These are phyloP conservation scores for Ypsolopha sequella DNA, from an alignment of 2,888 invertebrate genomes.

Conservation along the genomic window DNA sequence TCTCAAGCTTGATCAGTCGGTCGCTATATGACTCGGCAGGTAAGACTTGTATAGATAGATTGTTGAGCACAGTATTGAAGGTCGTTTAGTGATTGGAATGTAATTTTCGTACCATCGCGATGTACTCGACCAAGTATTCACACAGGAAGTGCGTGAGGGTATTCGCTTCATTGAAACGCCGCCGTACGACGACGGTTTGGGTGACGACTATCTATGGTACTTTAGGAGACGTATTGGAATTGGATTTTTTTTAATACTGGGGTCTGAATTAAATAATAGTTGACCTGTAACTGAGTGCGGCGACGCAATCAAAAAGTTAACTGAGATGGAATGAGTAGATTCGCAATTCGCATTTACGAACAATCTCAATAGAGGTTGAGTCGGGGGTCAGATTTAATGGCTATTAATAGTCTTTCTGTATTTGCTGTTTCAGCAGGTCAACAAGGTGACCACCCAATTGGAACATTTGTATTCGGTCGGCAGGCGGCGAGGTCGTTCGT, in stretches of 20 bases:
- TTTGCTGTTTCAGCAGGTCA: no score
- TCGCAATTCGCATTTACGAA: no score
- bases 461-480: slow-evolving; percentile 55
- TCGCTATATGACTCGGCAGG: slow-evolving; percentile 2
- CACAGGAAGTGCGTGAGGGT: slow-evolving; percentile 60
- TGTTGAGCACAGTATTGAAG: neutral
- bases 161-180: slow-evolving; percentile 45
- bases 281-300: no score
- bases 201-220: slow-evolving; percentile 9
- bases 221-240: no score
- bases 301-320: no score
- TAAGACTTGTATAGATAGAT: neutral
- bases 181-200: slow-evolving; percentile 20
- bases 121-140: slow-evolving; percentile 29
- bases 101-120: slow-evolving; percentile 19
- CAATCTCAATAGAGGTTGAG: no score
- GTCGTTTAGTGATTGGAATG: slow-evolving; percentile 11
- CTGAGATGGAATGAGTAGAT: no score
- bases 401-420: no score
- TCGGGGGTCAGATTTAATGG: no score
- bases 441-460: slow-evolving; percentile 15
- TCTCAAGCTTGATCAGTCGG: slow-evolving; percentile 35
- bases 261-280: no score
- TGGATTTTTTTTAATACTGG: no score
- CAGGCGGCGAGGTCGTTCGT: slow-evolving; percentile 61